These are phyloP conservation scores for Bicyclus anynana DNA, from an alignment of 1,140 invertebrate genomes.

Conservation along the genomic window DNA sequence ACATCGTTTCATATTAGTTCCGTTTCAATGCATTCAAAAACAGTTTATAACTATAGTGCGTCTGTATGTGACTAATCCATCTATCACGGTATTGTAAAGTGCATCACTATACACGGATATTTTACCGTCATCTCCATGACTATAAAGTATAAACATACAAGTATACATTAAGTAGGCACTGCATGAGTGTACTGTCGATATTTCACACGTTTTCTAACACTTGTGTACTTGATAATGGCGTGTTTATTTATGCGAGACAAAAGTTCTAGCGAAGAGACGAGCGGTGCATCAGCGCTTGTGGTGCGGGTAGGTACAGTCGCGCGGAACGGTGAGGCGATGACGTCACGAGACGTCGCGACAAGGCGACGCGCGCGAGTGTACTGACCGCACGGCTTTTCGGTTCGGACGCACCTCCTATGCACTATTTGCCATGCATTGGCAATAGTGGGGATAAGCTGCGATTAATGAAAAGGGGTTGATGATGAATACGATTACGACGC, in stretches of 20 bases:
- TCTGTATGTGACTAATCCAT: background rate
- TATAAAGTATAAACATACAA: background rate
- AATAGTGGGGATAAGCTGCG: slow-evolving; percentile 45
- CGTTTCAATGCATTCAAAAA: too few species aligned
- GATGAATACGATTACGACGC: background rate
- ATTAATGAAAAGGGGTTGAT: slow-evolving; percentile 27
- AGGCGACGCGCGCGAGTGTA: slow-evolving; percentile 61
- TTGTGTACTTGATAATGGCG: background rate
- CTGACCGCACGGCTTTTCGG: slow-evolving; percentile 64
- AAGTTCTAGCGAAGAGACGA: background rate
- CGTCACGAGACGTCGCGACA: slow-evolving; percentile 44
- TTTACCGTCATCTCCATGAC: background rate
- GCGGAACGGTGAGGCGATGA: slow-evolving; percentile 7
- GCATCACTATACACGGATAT: background rate
- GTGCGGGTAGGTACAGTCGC: background rate
- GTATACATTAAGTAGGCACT: background rate
- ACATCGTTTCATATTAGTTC: too few species aligned
- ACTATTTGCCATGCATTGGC: slow-evolving; percentile 53
- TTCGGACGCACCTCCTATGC: slow-evolving; percentile 54
- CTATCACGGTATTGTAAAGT: background rate
- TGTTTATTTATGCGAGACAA: background rate
- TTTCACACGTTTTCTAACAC: background rate
- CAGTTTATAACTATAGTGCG: too few species aligned
- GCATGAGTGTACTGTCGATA: too few species aligned
- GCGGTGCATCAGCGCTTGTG: background rate